phyloP scores from a whole-genome alignment of 2,113 vertebrate genomes.

The Trichomycterus rosablanca region DNA sequence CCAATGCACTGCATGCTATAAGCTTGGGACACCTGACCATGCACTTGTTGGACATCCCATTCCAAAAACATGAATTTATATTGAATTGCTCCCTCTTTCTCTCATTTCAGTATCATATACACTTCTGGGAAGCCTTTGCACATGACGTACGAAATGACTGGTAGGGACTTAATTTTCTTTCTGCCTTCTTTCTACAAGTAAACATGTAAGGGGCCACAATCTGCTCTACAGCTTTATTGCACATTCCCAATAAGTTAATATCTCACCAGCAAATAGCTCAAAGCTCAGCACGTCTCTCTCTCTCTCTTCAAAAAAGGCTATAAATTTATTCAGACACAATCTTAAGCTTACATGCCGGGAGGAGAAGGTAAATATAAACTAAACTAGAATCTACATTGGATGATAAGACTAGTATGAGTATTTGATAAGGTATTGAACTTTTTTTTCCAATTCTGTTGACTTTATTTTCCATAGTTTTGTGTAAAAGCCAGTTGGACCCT shows the following conservation, averaged over 20 bases:
- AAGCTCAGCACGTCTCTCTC: constrained; percentile 5
- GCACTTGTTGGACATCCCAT: too few species aligned
- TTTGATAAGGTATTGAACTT: not conserved
- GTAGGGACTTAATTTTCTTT: too few species aligned
- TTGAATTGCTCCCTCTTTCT: too few species aligned
- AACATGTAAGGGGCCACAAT: not conserved
- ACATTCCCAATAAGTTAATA: constrained; percentile 34
- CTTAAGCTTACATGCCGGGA: not conserved
- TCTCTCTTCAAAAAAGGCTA: not conserved
- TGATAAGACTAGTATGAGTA: not conserved
- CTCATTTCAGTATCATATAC: too few species aligned
- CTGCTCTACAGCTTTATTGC: not conserved
- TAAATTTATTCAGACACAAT: constrained; percentile 8
- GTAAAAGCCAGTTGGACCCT: not conserved
- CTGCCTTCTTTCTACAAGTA: too few species aligned
- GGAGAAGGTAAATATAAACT: not conserved
- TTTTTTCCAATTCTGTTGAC: not conserved
- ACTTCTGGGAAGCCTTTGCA: too few species aligned
- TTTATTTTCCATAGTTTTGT: not conserved
- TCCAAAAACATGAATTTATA: too few species aligned
- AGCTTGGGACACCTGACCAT: too few species aligned
- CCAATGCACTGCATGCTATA: too few species aligned
- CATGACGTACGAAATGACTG: too few species aligned
- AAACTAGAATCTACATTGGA: not conserved
- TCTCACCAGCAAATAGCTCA: constrained; percentile 23